Percentiles rank a stretch among this genome's conserved stretches.
These are phyloP conservation scores for Scomber scombrus DNA, from an alignment of 2,113 vertebrate species.

Conservation along the genomic window DNA sequence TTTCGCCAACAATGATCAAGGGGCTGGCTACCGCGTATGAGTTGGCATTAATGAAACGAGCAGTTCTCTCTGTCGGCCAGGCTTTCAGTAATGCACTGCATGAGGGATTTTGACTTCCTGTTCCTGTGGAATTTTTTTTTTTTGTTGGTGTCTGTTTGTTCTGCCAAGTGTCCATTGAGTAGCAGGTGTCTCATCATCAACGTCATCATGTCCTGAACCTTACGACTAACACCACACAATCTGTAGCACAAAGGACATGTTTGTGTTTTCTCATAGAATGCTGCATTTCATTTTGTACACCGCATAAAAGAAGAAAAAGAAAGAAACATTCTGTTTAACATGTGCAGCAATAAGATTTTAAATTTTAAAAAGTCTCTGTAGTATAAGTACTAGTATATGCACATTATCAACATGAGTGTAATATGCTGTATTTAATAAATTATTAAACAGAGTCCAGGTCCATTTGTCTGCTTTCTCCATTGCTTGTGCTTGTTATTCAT, in stretches of 20 bases:
- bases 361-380: slow-evolving; percentile 66
- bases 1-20: slow-evolving; percentile 71
- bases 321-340: slow-evolving; percentile 53
- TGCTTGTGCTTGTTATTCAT: slow-evolving; percentile 32
- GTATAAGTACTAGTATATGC: slow-evolving; percentile 72
- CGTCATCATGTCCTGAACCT: slow-evolving; percentile 63
- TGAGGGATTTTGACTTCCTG: slow-evolving; percentile 55
- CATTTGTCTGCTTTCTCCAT: slow-evolving; percentile 34
- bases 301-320: slow-evolving; percentile 47
- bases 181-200: slow-evolving; percentile 68
- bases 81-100: slow-evolving; percentile 49
- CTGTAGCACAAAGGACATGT: slow-evolving; percentile 78
- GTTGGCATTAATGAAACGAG: slow-evolving; percentile 56
- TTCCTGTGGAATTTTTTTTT: slow-evolving; percentile 56
- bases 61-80: slow-evolving; percentile 44
- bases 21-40: slow-evolving; percentile 64
- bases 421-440: slow-evolving; percentile 84
- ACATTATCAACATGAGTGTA: slow-evolving; percentile 79
- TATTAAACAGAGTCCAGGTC: slow-evolving; percentile 68
- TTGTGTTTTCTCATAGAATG: slow-evolving; percentile 56
- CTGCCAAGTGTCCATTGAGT: slow-evolving; percentile 63
- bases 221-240: slow-evolving; percentile 53
- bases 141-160: slow-evolving; percentile 53
- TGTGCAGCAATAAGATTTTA: slow-evolving; percentile 83
- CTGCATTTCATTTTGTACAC: slow-evolving; percentile 70